These are phyloP conservation scores for Columba livia DNA, from an alignment of 2,113 vertebrate species.

Conservation along the genomic window DNA sequence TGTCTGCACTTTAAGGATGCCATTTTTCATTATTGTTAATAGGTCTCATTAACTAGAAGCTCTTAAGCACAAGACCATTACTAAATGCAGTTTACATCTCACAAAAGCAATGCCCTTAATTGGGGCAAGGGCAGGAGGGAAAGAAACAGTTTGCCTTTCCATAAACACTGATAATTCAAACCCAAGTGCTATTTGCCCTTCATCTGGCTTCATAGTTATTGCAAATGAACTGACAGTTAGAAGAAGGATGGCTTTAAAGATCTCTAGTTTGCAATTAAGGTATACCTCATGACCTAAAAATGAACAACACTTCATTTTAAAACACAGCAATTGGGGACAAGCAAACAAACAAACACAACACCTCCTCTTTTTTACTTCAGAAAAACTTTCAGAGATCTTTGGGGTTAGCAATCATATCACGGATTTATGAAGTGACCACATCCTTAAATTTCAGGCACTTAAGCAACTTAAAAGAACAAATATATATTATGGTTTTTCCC, in stretches of 20 bases:
- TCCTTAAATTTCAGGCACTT: not conserved
- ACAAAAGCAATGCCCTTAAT: slow-evolving; percentile 33
- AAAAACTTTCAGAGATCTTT: not conserved
- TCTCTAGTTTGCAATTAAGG: not conserved
- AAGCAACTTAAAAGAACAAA: not conserved
- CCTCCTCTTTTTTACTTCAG: not conserved
- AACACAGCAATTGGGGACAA: not conserved
- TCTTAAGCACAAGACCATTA: slow-evolving; percentile 56
- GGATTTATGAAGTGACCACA: not conserved
- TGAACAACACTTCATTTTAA: not conserved
- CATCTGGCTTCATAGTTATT: not conserved
- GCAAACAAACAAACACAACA: no score
- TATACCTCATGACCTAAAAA: not conserved
- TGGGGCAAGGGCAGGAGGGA: slow-evolving; percentile 33
- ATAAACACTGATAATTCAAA: slow-evolving; percentile 44
- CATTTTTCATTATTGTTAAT: slow-evolving; percentile 66
- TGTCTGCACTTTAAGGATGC: slow-evolving; percentile 52
- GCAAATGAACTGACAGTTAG: not conserved
- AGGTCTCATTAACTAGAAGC: slow-evolving; percentile 57
- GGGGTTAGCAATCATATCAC: not conserved
- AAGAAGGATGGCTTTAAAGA: not conserved
- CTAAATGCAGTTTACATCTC: slow-evolving; percentile 53
- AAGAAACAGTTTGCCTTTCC: not conserved
- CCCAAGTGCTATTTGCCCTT: not conserved
- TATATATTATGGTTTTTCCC: accelerated